Evolutionary conservation across 2,888 invertebrate genomes (phyloP), one percentile per base, ranked within the genome.

Genomic region (Lasioglossum marginatum): DNA sequence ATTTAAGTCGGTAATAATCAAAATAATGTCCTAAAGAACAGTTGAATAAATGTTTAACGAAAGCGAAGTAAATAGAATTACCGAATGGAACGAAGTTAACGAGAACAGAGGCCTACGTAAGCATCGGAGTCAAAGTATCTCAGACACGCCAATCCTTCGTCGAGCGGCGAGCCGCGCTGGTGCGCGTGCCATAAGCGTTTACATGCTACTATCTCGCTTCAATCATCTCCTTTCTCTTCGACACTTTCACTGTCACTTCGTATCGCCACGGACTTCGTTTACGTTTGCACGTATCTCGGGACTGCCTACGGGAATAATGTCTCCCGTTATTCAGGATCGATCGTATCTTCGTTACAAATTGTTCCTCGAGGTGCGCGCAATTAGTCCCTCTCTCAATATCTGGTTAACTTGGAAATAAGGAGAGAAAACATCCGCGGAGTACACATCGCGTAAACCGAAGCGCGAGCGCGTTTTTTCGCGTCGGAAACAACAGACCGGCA

Each of bases 241-340:
- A 78, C 87, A 87, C 87, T 87, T 87, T 87, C 87, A 87, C 87
- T 87, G 83, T 87, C 87, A 86, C 81, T 81, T 78, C 68, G 27
- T 70, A 60, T 60, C 66, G 66, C 66, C 34, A 60, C 6, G 72
- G 78, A 76, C 78, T 80, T 68, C 57, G 77, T 8, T n/a, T 43
- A 70, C 79, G 52, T 40, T 10, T 68, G 1, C 23, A 6, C 8
- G 34, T 23, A 66, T 77, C 73, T 70, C 63, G 34, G n/a, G 52
- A 4, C 71, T 31, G 75, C 23, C 70, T 72, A n/a, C 63, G 31
- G 66, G 48, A 34, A 68, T 57, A 79, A 82, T 79, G 31, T n/a
- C 8, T 23, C 37, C 43, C 12, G 71, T 37, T n/a, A n/a, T n/a
- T 8, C 27, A 43, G 4, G 27, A 52, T 57, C 72, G n/a, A 77